These are phyloP conservation scores for Amblyopsis hoosieri DNA, from an alignment of 2,797 vertebrate genomes.

Conservation along the genomic window DNA sequence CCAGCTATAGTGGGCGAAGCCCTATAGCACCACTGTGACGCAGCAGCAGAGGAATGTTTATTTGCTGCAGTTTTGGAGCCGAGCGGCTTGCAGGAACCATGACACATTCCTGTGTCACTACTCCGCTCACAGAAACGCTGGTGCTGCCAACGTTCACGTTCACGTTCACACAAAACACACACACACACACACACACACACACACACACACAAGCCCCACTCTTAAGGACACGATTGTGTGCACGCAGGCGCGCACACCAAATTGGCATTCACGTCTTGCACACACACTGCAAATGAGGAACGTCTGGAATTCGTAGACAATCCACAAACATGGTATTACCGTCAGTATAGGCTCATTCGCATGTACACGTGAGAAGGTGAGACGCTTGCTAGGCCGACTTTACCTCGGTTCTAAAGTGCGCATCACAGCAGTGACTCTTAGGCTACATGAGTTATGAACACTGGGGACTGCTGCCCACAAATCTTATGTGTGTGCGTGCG, in stretches of 20 bases:
- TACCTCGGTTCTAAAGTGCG: slow-evolving; percentile 31
- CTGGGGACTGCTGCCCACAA: slow-evolving; percentile 36
- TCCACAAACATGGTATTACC: slow-evolving; percentile 15
- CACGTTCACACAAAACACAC: slow-evolving; percentile 24
- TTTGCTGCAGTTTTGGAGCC: slow-evolving; percentile 79
- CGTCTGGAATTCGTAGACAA: slow-evolving; percentile 30
- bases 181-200: background rate
- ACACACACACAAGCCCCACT: background rate
- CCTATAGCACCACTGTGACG: slow-evolving; percentile 74
- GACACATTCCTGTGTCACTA: slow-evolving; percentile 80
- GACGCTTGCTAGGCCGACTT: slow-evolving; percentile 16
- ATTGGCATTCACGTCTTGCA: slow-evolving; percentile 7
- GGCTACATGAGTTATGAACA: slow-evolving; percentile 37
- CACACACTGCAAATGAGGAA: slow-evolving; percentile 39
- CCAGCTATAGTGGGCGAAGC: slow-evolving; percentile 74
- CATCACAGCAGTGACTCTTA: slow-evolving; percentile 35
- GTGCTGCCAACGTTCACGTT: slow-evolving; percentile 20
- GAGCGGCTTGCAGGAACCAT: slow-evolving; percentile 77
- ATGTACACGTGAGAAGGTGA: slow-evolving; percentile 38
- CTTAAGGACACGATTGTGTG: slow-evolving; percentile 11
- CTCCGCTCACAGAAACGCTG: slow-evolving; percentile 42
- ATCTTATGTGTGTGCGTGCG: slow-evolving; percentile 23
- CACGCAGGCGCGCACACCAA: slow-evolving; percentile 7
- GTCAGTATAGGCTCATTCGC: slow-evolving; percentile 19
- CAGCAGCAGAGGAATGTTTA: slow-evolving; percentile 81